Percentiles rank a stretch among this genome's conserved stretches.
These are phyloP conservation scores for Prolemur simus DNA, from an alignment of 2,113 vertebrate genomes.

Conservation along the genomic window DNA sequence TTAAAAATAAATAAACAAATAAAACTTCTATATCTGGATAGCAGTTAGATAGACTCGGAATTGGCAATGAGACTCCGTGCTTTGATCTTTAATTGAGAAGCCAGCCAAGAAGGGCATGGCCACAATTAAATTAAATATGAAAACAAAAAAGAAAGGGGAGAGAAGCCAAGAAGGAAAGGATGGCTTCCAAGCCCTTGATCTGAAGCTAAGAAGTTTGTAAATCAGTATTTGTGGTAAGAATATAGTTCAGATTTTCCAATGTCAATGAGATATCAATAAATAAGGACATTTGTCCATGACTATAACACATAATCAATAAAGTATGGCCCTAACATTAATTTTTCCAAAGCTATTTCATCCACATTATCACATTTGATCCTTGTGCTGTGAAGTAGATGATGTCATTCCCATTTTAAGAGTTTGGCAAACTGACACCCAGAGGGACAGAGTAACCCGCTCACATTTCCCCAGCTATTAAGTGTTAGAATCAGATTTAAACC, in stretches of 20 bases:
- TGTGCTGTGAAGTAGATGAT: background rate
- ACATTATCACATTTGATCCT: background rate
- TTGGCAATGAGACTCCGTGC: background rate
- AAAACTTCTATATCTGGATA: background rate
- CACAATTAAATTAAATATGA: conserved; percentile 48
- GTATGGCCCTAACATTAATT: background rate
- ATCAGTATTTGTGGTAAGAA: background rate
- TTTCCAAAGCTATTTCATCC: background rate
- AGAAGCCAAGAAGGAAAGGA: conserved; percentile 15
- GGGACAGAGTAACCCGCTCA: background rate
- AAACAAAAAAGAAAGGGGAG: background rate
- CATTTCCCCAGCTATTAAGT: background rate
- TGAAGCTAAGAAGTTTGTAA: background rate
- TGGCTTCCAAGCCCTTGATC: background rate
- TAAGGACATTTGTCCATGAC: background rate
- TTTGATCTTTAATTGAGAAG: conserved; percentile 41
- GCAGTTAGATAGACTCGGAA: conserved; percentile 25
- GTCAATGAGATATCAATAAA: background rate
- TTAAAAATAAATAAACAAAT: background rate
- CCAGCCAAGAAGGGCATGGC: background rate
- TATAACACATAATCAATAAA: background rate
- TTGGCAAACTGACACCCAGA: background rate
- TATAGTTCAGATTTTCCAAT: background rate
- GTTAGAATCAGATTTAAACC: background rate
- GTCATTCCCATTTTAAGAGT: background rate